Evolutionary conservation across 2,797 vertebrate species (phyloP), one percentile per base, ranked within the genome.

Genomic region (Onychomys arenicola): DNA sequence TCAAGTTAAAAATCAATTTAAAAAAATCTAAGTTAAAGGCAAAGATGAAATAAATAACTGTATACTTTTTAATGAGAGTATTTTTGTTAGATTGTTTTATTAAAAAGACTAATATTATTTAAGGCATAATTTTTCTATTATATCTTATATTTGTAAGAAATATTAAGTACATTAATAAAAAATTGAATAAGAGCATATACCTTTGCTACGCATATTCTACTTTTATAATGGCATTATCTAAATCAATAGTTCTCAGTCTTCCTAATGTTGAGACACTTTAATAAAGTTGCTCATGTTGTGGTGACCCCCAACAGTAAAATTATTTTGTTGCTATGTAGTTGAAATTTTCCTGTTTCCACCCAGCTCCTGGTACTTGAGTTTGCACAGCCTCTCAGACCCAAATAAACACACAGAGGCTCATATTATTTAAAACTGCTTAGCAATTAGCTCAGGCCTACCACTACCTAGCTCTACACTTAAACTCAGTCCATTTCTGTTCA

Each of bases 81-180:
- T 17, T 55, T 96, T 88, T 94, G 52, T 96, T 49, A 69, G 10
- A 78, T 46, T 90, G 57, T 73, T 88, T 87, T 61, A 1, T n/a
- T 94, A 21, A 91, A 94, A 92, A 89, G 76, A 14, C 46, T 93
- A 89, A 49, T 21, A 34, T 14, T 94, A 59, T 17, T 13, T 78
- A 37, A 37, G 46, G 80, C 61, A 49, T 46, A 65, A 29, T 67
- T 91, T 90, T 92, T 76, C 23, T 59, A 88, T 57, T 80, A 69
- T 34, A 21, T 65, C 94, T 96, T 80, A 75, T 37, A 86, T 27
- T 92, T 73, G 88, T 29, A 94, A 88, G 83, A 96, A 90, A 94
- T 84, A 92, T 95, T 69, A 87, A 90, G 2, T 81, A 40, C 65
- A 55, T 32, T 27, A 37, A 80, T 61, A 89, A 95, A 95, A 1